Percentiles rank a stretch among this genome's conserved stretches.
phyloP scores from a whole-genome alignment of 2,113 vertebrate genomes.

The Romanogobio albipinnatus region DNA sequence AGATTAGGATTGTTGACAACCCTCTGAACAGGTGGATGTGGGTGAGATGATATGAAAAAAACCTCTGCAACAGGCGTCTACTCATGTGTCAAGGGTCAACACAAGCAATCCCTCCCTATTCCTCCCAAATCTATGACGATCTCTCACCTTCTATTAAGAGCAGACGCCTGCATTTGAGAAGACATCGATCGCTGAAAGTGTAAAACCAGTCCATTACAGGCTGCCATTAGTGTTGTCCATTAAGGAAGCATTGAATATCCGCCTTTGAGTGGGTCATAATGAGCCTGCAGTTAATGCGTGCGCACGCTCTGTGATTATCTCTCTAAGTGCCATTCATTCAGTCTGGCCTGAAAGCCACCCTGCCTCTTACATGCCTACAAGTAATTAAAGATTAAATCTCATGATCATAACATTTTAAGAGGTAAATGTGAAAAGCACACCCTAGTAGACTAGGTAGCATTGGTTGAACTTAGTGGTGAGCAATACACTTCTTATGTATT shows the following conservation, averaged over 20 bases:
- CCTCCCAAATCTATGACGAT: background rate
- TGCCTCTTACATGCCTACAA: conserved; percentile 31
- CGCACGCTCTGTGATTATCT: conserved; percentile 37
- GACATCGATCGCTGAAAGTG: background rate
- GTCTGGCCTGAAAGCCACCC: conserved; percentile 9
- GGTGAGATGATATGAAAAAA: background rate
- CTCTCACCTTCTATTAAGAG: background rate
- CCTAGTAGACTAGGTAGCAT: background rate
- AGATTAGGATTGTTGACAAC: background rate
- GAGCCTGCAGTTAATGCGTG: conserved; percentile 37
- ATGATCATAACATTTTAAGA: background rate
- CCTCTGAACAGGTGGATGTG: background rate
- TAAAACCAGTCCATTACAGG: conserved; percentile 37
- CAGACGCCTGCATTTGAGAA: background rate
- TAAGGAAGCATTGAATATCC: conserved; percentile 49
- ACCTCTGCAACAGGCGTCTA: background rate
- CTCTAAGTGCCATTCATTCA: conserved; percentile 43
- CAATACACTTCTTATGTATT: no score
- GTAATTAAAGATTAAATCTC: conserved; percentile 51
- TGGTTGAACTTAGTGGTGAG: background rate
- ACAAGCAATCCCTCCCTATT: background rate
- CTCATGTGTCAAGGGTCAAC: background rate
- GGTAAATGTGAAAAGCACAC: background rate
- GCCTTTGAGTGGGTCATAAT: conserved; percentile 39
- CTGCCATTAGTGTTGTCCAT: conserved; percentile 45